Conservation (phyloP, 2,888 invertebrate species). For the Diarsia dahlii region DNA sequence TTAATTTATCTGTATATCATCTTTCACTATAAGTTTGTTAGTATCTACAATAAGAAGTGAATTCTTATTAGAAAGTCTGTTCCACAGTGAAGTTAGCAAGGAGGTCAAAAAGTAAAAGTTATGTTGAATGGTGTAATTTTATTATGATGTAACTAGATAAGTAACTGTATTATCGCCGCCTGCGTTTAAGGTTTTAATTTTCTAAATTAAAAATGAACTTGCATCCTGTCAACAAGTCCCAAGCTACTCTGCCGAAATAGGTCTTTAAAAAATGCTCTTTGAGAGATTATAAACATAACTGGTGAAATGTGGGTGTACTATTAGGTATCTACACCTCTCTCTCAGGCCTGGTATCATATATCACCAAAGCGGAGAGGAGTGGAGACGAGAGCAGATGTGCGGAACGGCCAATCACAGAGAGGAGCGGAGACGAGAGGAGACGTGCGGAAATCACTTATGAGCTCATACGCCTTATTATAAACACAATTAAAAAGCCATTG, state of each 20-base stretch:
- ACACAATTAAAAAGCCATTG: too few relatives aligned
- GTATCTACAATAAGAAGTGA: slow-evolving; percentile 9
- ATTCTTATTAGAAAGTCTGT: slow-evolving; percentile 35
- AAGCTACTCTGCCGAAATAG: neutral
- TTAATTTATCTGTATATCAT: neutral
- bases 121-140: slow-evolving; percentile 27
- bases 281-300: too few relatives aligned
- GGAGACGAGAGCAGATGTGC: too few relatives aligned
- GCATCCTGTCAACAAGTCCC: neutral
- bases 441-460: too few relatives aligned
- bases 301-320: too few relatives aligned
- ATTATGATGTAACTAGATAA: neutral
- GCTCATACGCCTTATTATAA: too few relatives aligned
- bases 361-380: too few relatives aligned
- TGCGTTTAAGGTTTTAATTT: neutral
- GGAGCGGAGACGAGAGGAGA: too few relatives aligned
- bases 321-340: too few relatives aligned
- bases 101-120: slow-evolving; percentile 58
- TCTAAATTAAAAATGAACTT: neutral
- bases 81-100: slow-evolving; percentile 35
- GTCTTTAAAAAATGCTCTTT: neutral
- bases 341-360: too few relatives aligned
- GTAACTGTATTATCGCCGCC: neutral
- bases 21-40: neutral
- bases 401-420: too few relatives aligned